Base-by-base conservation (phyloP, 2,797 vertebrate species). In the Taenioides sp. region DNA sequence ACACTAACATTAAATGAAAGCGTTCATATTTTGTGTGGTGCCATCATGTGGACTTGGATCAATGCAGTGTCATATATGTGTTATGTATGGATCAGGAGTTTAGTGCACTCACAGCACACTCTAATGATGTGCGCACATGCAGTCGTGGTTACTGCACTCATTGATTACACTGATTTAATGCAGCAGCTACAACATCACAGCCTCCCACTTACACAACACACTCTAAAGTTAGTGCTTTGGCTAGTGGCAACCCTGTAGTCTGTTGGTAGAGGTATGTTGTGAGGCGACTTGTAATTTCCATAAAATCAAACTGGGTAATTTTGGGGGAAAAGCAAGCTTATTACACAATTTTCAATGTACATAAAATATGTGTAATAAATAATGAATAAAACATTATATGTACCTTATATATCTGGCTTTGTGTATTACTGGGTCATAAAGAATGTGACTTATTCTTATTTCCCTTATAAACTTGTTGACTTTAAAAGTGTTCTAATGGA, bases 111-210 rank as follows among this genome's bases (percentile, higher is more conserved):
- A 25, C 63, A 18, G 63, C 63, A 49, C 63, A 50, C 25, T n/a
- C 70, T 78, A 79, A 80, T 75, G 76, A 76, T 74, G 78, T 80
- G 78, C 67, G 64, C 68, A 61, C 54, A 59, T 43, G 7, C 16
- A 63, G 60, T 6, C 11, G 14, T n/a, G 69, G 20, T 57, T 28
- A 34, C 61, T 55, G 18, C 50, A 70, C 59, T 64, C 59, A 59
- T 59, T 34, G 65, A 74, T 40, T 25, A n/a, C 40, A 72, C 72
- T 49, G 47, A 34, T 67, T 74, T 62, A 72, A 70, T 78, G 65
- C 40, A 70, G 55, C 69, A 18, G 40, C 67, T 68, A 72, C 37
- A 67, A 57, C 4, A 27, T 54, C 37, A 31, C 55, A 50, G 40
- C 47, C 50, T 71, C 20, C 49, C 59, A 67, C 6, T 27, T 2